phyloP scores from a whole-genome alignment of 1,140 invertebrate genomes.

The Antheraea mylitta region DNA sequence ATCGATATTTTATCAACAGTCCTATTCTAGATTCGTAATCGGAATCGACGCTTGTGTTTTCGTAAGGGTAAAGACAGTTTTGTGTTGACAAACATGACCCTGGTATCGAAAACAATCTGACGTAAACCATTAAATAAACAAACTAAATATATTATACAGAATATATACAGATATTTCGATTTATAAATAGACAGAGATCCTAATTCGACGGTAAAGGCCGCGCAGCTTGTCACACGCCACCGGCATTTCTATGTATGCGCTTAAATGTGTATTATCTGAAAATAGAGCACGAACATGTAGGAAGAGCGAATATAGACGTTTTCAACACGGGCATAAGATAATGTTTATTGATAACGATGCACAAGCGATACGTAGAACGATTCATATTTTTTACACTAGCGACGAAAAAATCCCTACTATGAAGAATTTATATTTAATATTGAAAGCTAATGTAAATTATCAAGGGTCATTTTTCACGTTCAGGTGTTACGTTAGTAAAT shows the following conservation, averaged over 20 bases:
- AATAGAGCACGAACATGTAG: slow-evolving; percentile 4
- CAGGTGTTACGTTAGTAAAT: slow-evolving; percentile 14
- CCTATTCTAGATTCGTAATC: slow-evolving; percentile 1
- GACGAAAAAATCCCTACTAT: slow-evolving; percentile 21
- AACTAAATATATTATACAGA: slow-evolving; percentile 23
- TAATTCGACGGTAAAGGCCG: slow-evolving; percentile 20
- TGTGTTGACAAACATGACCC: slow-evolving; percentile 18
- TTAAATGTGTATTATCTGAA: slow-evolving; percentile 10
- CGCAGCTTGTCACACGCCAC: slow-evolving; percentile 20
- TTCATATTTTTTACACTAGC: slow-evolving; percentile 20
- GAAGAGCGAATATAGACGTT: slow-evolving; percentile 10
- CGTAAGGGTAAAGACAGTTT: background rate
- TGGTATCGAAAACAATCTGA: slow-evolving; percentile 14
- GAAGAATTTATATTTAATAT: slow-evolving; percentile 19
- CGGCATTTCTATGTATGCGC: slow-evolving; percentile 17
- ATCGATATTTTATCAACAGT: no score
- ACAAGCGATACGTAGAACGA: slow-evolving; percentile 16
- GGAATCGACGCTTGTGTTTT: slow-evolving; percentile 20
- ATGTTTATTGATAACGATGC: slow-evolving; percentile 14
- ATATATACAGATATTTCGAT: slow-evolving; percentile 24
- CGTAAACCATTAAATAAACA: slow-evolving; percentile 22
- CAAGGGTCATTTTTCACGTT: slow-evolving; percentile 19
- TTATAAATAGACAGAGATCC: slow-evolving; percentile 22
- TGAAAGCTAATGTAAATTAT: slow-evolving; percentile 22
- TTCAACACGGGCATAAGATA: slow-evolving; percentile 5